Evolutionary conservation across 2,888 invertebrate genomes (phyloP).

Genomic region (Pomacea canaliculata): DNA sequence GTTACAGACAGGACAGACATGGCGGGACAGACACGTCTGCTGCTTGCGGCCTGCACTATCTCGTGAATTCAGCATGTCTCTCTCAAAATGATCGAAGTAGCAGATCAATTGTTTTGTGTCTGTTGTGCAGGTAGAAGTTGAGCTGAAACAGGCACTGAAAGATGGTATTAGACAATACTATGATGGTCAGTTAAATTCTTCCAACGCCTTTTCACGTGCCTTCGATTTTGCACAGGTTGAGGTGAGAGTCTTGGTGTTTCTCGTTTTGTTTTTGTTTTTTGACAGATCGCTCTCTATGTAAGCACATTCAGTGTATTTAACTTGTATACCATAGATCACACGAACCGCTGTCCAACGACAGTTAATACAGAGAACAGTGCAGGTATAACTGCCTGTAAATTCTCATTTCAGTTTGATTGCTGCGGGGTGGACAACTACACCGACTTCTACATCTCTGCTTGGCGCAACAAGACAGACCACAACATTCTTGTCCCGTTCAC

Average conservation of each 20-base stretch:
- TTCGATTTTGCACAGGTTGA: neutral
- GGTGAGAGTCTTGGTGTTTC: neutral
- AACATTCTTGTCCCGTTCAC: too few species aligned
- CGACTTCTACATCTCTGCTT: neutral
- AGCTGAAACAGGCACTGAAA: neutral
- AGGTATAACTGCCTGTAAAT: neutral
- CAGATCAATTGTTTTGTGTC: neutral
- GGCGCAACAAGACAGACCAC: neutral
- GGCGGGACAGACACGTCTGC: too few species aligned
- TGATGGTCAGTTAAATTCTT: neutral
- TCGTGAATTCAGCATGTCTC: too few species aligned
- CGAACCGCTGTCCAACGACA: too few species aligned
- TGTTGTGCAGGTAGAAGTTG: neutral
- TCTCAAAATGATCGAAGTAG: too few species aligned
- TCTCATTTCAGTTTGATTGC: conserved; percentile 11
- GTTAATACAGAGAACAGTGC: neutral
- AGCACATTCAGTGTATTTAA: too few species aligned
- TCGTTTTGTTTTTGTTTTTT: neutral
- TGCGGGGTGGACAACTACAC: conserved; percentile 6
- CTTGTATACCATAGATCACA: too few species aligned
- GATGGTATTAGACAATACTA: neutral
- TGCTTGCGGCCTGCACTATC: too few species aligned
- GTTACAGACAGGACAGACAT: too few species aligned
- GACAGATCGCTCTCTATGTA: too few species aligned
- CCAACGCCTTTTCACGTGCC: neutral